Conservation (phyloP, 92 coral and sea anemone genomes). For the Epizoanthus stellaris region DNA sequence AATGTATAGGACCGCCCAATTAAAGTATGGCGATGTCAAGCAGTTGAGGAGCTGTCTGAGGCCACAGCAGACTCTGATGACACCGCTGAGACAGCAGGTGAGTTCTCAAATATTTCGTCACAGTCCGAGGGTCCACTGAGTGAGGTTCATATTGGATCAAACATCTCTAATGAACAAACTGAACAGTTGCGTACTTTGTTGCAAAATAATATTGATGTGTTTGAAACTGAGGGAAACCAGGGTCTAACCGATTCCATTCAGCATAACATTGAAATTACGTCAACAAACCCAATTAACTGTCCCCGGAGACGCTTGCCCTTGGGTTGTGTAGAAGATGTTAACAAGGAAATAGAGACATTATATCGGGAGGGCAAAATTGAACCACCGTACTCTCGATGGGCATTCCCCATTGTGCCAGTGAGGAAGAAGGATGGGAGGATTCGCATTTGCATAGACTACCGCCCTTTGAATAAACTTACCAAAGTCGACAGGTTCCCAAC, state of each 20-base stretch:
- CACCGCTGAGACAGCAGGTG: conserved; percentile 22
- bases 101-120: neutral
- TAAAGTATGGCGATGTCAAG: conserved; percentile 56
- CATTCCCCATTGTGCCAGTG: conserved; percentile 46
- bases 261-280: conserved; percentile 23
- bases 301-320: conserved; percentile 53
- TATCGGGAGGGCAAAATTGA: conserved; percentile 49
- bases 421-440: conserved; percentile 46
- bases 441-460: conserved; percentile 41
- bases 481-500: conserved; percentile 44
- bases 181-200: conserved; percentile 11
- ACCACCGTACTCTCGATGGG: conserved; percentile 47
- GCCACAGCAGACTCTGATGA: neutral
- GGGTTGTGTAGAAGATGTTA: conserved; percentile 56
- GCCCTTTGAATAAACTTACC: conserved; percentile 42
- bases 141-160: conserved; percentile 30
- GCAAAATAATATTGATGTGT: conserved; percentile 37
- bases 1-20: conserved; percentile 51
- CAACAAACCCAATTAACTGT: conserved; percentile 49
- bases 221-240: conserved; percentile 47
- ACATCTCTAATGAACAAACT: conserved; percentile 25
- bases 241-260: conserved; percentile 51
- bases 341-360: conserved; percentile 43
- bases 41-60: conserved; percentile 36
- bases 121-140: conserved; percentile 3